A percentile compares a stretch with the other conserved stretches of the same genome.
These are phyloP conservation scores for Anagrus nilaparvatae DNA, from an alignment of 1,140 invertebrate species.

Conservation along the genomic window DNA sequence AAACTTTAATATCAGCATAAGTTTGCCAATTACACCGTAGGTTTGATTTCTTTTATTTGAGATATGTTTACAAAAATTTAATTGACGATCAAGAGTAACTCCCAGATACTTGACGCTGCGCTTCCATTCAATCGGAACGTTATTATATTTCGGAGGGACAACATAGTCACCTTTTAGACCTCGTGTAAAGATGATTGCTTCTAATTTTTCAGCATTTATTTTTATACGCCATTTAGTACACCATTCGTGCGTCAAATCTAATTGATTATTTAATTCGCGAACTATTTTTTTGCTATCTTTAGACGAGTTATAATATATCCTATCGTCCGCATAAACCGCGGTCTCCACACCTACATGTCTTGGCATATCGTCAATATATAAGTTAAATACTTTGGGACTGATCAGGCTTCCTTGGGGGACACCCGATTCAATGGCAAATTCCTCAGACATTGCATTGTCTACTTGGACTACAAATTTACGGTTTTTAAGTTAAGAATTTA, in stretches of 20 bases:
- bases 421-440: slow-evolving; percentile 3
- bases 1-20: not conserved
- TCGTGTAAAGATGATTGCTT: not conserved
- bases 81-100: not conserved
- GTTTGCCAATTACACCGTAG: not conserved
- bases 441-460: not conserved
- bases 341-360: not conserved
- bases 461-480: not conserved
- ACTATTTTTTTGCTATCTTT: not conserved
- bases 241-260: not conserved
- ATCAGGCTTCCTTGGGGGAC: slow-evolving; percentile 13
- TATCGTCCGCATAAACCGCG: slow-evolving; percentile 16
- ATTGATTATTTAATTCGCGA: not conserved
- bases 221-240: not conserved
- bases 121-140: not conserved
- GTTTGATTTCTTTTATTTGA: not conserved
- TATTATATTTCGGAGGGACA: not conserved
- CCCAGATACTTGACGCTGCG: not conserved
- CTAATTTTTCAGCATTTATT: not conserved
- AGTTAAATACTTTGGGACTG: slow-evolving; percentile 7
- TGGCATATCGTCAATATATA: slow-evolving; percentile 16
- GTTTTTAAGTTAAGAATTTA: not conserved
- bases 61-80: not conserved
- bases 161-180: not conserved
- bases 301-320: not conserved